Conservation (phyloP, 2,888 invertebrate species). For the Tenthredo notha region DNA sequence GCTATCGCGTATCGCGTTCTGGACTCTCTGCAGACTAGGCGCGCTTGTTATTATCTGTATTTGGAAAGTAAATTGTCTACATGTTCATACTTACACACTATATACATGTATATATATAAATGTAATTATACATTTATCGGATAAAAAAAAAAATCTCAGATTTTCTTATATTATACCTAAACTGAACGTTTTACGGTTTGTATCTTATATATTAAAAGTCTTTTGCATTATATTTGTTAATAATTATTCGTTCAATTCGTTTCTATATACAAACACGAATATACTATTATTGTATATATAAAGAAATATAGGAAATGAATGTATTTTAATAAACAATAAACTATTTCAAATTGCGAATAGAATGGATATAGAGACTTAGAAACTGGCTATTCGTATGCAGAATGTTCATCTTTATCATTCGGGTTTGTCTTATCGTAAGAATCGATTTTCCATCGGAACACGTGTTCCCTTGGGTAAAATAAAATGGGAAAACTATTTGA, state of each 20-base stretch:
- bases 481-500: conserved; percentile 27
- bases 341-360: neutral
- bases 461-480: conserved; percentile 37
- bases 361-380: neutral
- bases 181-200: too few species aligned
- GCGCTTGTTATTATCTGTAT: conserved; percentile 2
- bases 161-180: neutral
- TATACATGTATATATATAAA: conserved; percentile 11
- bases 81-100: conserved; percentile 2
- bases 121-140: conserved; percentile 14
- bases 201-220: too few species aligned
- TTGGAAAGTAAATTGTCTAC: conserved; percentile 8
- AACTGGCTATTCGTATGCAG: conserved; percentile 25
- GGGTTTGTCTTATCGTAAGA: conserved; percentile 35
- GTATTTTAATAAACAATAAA: neutral
- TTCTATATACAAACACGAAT: neutral
- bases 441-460: conserved; percentile 19
- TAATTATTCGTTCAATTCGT: neutral
- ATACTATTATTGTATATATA: neutral
- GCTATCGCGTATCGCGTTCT: conserved; percentile 18
- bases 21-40: neutral
- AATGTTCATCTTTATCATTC: conserved; percentile 39
- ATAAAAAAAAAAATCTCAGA: neutral
- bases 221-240: too few species aligned
- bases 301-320: neutral